These are phyloP conservation scores for Corythornis madagascariensis DNA, from an alignment of 2,113 vertebrate species.

Conservation along the genomic window DNA sequence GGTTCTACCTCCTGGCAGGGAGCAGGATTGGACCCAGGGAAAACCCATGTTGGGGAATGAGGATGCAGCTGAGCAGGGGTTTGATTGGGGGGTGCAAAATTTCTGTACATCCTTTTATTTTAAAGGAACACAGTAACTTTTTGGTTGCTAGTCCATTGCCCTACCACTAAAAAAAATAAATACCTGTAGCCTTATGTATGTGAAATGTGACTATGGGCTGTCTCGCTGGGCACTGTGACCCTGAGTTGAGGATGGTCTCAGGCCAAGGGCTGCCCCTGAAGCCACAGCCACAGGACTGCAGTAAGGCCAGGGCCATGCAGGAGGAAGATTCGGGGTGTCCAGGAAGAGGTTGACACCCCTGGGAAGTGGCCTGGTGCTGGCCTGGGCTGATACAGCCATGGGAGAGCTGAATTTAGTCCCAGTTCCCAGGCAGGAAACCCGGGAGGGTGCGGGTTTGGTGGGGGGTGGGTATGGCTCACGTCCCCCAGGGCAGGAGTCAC, in stretches of 20 bases:
- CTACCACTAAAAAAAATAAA: too few relatives aligned
- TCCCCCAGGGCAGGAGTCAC: not conserved
- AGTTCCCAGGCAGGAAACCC: not conserved
- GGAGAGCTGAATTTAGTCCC: not conserved
- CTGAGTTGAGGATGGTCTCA: fast-evolving
- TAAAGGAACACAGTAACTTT: fast-evolving
- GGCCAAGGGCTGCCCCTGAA: not conserved
- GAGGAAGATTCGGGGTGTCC: not conserved
- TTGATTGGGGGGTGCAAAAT: fast-evolving
- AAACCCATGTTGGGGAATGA: fast-evolving
- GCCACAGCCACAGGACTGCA: fast-evolving
- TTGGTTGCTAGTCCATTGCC: not conserved
- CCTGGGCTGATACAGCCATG: fast-evolving
- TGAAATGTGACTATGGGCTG: fast-evolving
- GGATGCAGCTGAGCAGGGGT: fast-evolving
- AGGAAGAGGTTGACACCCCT: not conserved
- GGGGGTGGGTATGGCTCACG: fast-evolving
- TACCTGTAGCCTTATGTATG: too few relatives aligned
- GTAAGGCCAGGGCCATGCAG: fast-evolving
- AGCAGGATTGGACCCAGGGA: fast-evolving
- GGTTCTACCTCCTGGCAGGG: fast-evolving
- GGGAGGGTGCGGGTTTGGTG: fast-evolving
- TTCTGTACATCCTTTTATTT: fast-evolving
- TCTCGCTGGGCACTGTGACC: fast-evolving
- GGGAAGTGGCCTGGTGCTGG: not conserved